These are phyloP conservation scores for Dunckerocampus dactyliophorus DNA, from an alignment of 2,113 vertebrate species.

Conservation along the genomic window DNA sequence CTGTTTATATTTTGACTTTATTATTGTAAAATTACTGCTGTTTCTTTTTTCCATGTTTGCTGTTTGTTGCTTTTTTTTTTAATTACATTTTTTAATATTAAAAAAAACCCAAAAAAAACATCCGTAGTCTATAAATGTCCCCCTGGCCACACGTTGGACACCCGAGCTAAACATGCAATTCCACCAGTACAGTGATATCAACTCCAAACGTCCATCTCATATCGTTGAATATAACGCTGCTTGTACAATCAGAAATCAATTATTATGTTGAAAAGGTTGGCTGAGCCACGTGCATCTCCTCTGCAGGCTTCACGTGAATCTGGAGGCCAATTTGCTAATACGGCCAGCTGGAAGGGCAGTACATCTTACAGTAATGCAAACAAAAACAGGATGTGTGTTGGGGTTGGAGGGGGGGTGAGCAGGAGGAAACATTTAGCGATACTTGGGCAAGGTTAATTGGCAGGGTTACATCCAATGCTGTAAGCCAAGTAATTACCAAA, in stretches of 20 bases:
- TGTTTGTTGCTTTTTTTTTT: not conserved
- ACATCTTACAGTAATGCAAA: conserved; percentile 54
- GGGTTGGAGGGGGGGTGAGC: conserved; percentile 32
- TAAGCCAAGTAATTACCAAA: conserved; percentile 48
- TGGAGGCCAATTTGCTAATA: conserved; percentile 56
- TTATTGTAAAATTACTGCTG: too few relatives aligned
- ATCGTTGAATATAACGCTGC: conserved; percentile 29
- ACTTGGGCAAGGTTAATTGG: conserved; percentile 50
- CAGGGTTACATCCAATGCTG: conserved; percentile 40
- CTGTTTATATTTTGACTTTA: too few relatives aligned
- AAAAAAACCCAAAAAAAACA: not conserved
- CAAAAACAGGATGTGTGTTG: conserved; percentile 52
- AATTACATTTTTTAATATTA: too few relatives aligned
- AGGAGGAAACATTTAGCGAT: conserved; percentile 56
- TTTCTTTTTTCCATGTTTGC: not conserved
- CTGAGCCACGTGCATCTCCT: conserved; percentile 38
- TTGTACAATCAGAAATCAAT: conserved; percentile 62
- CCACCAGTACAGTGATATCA: conserved; percentile 24
- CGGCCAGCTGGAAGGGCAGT: conserved; percentile 33
- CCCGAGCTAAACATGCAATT: conserved; percentile 19
- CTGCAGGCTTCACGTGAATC: conserved; percentile 33
- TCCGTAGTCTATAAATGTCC: not conserved
- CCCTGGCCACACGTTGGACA: not conserved
- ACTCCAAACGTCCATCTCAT: not conserved
- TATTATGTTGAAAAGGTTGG: conserved; percentile 52